Evolutionary conservation across 2,888 invertebrate genomes (phyloP).

Genomic region (Trachelus tabidus): DNA sequence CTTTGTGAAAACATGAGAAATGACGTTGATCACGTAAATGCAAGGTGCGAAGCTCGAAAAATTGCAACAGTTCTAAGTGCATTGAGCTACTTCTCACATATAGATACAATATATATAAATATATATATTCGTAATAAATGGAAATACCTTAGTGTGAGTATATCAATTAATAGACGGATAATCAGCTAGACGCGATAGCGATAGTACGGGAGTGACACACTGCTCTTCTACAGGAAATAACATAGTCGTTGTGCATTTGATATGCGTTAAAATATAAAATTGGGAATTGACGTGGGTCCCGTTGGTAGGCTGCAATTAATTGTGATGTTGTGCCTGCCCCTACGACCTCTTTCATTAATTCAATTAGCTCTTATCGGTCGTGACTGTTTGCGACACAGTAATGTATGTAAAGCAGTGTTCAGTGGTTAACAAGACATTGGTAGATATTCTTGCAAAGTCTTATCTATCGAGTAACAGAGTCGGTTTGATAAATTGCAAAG

Average conservation of each 20-base stretch:
- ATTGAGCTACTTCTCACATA: no score
- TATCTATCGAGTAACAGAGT: neutral
- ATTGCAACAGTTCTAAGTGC: no score
- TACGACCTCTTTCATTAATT: conserved; percentile 55
- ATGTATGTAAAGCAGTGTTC: neutral
- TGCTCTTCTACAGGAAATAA: neutral
- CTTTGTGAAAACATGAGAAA: neutral
- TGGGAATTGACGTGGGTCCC: neutral
- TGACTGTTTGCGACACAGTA: conserved; percentile 12
- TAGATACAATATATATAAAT: no score
- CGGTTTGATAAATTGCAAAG: neutral
- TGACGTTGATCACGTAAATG: no score
- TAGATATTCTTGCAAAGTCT: neutral
- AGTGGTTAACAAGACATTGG: neutral
- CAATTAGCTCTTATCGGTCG: conserved; percentile 45
- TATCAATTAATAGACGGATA: no score
- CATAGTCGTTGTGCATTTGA: neutral
- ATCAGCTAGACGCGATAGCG: neutral
- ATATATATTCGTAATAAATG: no score
- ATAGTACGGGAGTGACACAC: neutral
- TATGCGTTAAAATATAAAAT: neutral
- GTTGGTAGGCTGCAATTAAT: conserved; percentile 13
- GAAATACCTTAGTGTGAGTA: no score
- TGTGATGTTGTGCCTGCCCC: conserved; percentile 32
- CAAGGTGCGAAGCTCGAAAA: no score